phyloP scores from a whole-genome alignment of 2,797 vertebrate species.

The Acrocephalus scirpaceus region DNA sequence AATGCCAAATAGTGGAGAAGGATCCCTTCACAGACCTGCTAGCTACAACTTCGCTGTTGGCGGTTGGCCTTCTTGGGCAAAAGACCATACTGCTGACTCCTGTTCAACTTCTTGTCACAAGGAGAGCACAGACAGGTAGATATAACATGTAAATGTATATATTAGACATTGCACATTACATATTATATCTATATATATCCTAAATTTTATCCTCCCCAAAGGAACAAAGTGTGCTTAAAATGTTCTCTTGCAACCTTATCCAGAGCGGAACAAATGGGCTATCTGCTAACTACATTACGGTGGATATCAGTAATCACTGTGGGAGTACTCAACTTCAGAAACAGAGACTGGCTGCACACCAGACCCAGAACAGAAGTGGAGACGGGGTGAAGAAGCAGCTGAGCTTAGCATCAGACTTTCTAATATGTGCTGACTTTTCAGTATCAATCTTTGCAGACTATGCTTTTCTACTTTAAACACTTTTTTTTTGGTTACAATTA shows the following conservation, averaged over 20 bases:
- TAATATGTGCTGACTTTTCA: conserved; percentile 26
- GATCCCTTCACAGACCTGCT: neutral
- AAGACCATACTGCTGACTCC: neutral
- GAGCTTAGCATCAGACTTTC: conserved; percentile 47
- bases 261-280: conserved; percentile 11
- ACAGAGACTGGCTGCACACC: conserved; percentile 39
- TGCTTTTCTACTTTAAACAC: conserved; percentile 34
- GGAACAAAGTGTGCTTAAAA: neutral
- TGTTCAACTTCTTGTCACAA: neutral
- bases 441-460: conserved; percentile 35
- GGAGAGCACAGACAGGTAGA: neutral
- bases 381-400: conserved; percentile 9
- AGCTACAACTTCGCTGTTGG: neutral
- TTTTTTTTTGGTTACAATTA: neutral
- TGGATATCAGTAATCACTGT: conserved; percentile 19
- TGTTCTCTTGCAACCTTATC: neutral
- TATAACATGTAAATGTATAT: neutral
- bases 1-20: neutral
- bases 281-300: conserved; percentile 61
- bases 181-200: neutral
- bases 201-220: neutral
- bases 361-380: conserved; percentile 2
- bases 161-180: neutral
- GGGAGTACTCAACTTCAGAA: conserved; percentile 36
- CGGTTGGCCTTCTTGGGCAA: neutral